These are phyloP conservation scores for Odontophorus gujanensis DNA, from an alignment of 2,113 vertebrate genomes.

Conservation along the genomic window DNA sequence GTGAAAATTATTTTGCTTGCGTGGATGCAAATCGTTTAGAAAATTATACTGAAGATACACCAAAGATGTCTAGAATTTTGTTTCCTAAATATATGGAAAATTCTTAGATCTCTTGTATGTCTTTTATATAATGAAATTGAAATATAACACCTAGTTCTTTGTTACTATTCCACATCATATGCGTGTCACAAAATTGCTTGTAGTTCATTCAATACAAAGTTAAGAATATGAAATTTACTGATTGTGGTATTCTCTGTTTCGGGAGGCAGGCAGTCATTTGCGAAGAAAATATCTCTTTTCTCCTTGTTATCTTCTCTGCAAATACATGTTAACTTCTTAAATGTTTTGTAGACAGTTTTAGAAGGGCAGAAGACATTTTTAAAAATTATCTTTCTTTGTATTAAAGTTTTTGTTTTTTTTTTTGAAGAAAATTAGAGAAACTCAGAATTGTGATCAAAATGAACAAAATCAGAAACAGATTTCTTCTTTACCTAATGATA, in stretches of 20 bases:
- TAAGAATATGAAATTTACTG: background rate
- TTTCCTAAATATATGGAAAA: background rate
- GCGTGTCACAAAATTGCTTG: background rate
- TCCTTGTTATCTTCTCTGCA: background rate
- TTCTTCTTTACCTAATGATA: background rate
- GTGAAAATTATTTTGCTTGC: background rate
- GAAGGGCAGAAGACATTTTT: background rate
- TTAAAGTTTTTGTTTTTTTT: background rate
- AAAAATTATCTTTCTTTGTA: background rate
- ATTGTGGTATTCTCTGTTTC: no score
- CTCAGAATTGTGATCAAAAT: background rate
- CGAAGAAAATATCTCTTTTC: background rate
- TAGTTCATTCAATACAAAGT: background rate
- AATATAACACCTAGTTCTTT: background rate
- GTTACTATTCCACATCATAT: background rate
- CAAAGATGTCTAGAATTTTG: background rate
- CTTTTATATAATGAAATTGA: background rate
- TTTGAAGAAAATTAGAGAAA: background rate
- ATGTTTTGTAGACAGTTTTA: background rate
- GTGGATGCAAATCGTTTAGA: background rate
- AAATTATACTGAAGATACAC: background rate
- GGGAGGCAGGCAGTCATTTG: background rate
- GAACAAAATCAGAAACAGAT: background rate
- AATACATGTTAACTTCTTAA: background rate
- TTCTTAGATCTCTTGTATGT: background rate